Base-by-base conservation (phyloP, 2,888 invertebrate genomes). In the Trypoxylon attenuatum region DNA sequence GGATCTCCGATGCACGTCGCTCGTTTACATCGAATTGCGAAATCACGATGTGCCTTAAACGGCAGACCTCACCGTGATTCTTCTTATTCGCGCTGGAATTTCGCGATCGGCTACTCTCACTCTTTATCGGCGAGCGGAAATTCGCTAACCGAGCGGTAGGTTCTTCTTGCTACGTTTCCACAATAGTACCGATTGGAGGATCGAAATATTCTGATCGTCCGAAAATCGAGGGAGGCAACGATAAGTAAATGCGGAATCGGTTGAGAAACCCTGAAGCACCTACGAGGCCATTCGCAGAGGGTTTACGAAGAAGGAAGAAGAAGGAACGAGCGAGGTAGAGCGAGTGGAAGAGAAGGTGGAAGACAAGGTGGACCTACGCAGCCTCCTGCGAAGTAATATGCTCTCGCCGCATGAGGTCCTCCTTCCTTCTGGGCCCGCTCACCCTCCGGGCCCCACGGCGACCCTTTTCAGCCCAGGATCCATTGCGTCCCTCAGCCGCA, bases 351-450 rank as follows among this genome's bases (percentile, higher is more conserved):
- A 58, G 62, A 60, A 55, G 62, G 59, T 63, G 33, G 62, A 69
- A 69, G 69, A 66, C 61, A 49, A 72, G 75, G 67, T 72, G 70
- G 72, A 62, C 64, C 67, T 67, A 75, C 76, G 75, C 73, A 77
- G 76, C 80, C 81, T 82, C 79, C 81, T 81, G 82, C 79, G 74
- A 83, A 83, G 83, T 82, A 83, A 83, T 83, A 82, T 82, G 79
- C 82, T 82, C 83, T 80, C 83, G 69, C 83, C 70, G 76, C 83
- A 82, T 79, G 84, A 79, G 79, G 82, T 83, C 82, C 61, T 67
- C 68, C 71, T 60, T 65, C 60, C 71, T 55, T 69, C 46, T 49
- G 45, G 47, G 45, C 52, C 58, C 65, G 58, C 70, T 69, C 74
- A 64, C 65, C 70, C 76, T 58, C 55, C 57, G 39, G 59, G 56